Evolutionary conservation across 2,113 vertebrate species (phyloP).

Genomic region (Riparia riparia): DNA sequence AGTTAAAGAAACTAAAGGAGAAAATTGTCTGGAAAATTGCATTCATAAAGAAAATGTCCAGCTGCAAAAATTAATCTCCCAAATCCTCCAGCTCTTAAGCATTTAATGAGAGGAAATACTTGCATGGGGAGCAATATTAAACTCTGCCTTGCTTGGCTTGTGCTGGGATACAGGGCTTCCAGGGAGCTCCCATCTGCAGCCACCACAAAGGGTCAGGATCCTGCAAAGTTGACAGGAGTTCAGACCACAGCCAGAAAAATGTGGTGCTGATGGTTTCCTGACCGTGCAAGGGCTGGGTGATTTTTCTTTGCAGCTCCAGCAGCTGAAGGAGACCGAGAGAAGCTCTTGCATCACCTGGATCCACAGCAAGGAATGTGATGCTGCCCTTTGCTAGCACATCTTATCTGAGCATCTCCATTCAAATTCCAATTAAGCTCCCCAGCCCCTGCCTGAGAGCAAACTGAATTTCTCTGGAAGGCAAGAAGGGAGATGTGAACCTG

Average conservation of each 20-base stretch:
- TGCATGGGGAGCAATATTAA: slow-evolving; percentile 12
- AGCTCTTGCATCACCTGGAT: background rate
- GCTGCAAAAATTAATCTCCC: slow-evolving; percentile 62
- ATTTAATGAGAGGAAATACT: slow-evolving; percentile 29
- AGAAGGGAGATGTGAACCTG: background rate
- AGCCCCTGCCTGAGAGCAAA: background rate
- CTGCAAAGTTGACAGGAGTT: background rate
- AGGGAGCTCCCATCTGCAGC: background rate
- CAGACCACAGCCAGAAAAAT: background rate
- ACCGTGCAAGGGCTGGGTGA: background rate
- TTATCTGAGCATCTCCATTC: background rate
- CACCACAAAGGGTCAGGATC: background rate
- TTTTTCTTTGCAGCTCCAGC: background rate
- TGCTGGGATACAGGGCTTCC: background rate
- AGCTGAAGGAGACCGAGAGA: background rate
- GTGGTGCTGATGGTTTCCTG: background rate
- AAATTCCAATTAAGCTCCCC: background rate
- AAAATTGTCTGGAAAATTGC: slow-evolving; percentile 45
- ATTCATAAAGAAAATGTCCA: slow-evolving; percentile 44
- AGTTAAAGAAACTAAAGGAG: slow-evolving; percentile 18
- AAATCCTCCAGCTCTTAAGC: slow-evolving; percentile 28
- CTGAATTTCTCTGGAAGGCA: background rate
- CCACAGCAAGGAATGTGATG: background rate
- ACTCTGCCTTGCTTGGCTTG: background rate
- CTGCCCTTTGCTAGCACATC: background rate